Evolutionary conservation across 1,140 invertebrate species (phyloP).

Genomic region (Agrypnia vestita): DNA sequence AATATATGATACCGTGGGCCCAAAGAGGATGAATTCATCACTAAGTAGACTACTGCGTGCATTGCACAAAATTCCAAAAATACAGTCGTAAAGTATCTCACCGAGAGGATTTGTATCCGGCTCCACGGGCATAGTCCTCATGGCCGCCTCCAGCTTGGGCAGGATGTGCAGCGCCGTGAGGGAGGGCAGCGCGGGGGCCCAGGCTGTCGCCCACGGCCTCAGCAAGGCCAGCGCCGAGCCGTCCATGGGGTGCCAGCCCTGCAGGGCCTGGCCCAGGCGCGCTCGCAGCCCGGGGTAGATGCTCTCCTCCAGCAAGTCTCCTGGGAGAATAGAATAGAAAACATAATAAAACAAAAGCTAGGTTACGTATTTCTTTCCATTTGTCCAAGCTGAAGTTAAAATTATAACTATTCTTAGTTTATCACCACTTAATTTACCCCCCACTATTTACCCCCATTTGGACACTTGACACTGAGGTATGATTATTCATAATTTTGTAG

Average conservation of each 20-base stretch:
- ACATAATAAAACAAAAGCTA: too few relatives aligned
- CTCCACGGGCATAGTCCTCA: slow-evolving; percentile 86
- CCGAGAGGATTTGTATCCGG: slow-evolving; percentile 70
- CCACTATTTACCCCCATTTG: too few relatives aligned
- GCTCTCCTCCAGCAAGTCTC: slow-evolving; percentile 79
- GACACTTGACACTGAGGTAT: too few relatives aligned
- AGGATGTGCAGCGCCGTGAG: slow-evolving; percentile 93
- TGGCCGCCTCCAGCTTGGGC: slow-evolving; percentile 87
- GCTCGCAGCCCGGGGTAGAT: slow-evolving; percentile 95
- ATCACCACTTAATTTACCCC: too few relatives aligned
- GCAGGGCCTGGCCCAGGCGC: slow-evolving; percentile 90
- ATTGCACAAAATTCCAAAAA: too few relatives aligned
- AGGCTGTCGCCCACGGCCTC: slow-evolving; percentile 91
- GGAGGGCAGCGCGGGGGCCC: slow-evolving; percentile 85
- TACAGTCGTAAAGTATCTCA: slow-evolving; percentile 20
- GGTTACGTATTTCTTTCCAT: too few relatives aligned
- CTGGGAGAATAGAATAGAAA: slow-evolving; percentile 64
- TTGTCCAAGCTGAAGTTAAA: too few relatives aligned
- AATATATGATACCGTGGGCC: too few relatives aligned
- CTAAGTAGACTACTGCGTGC: too few relatives aligned
- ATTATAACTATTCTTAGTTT: too few relatives aligned
- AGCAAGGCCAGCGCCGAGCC: slow-evolving; percentile 93
- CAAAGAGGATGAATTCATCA: too few relatives aligned
- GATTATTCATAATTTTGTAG: too few relatives aligned
- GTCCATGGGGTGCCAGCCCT: slow-evolving; percentile 94